Percentiles rank a stretch among this genome's conserved stretches.
Conservation (phyloP, 2,113 vertebrate species). For the Anthoscopus minutus region DNA sequence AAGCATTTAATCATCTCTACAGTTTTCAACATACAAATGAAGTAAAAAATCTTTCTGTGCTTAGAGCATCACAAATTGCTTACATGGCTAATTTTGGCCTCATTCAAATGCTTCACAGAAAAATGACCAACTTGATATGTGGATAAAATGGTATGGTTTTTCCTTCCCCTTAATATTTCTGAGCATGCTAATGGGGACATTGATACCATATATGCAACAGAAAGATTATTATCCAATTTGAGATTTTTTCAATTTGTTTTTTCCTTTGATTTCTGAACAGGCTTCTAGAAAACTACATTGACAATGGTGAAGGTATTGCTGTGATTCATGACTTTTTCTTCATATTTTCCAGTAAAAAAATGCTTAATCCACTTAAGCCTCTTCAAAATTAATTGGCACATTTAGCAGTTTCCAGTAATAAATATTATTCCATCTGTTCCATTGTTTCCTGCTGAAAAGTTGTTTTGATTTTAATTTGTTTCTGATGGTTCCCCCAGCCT, state of each 20-base stretch:
- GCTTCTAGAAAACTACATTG: not conserved
- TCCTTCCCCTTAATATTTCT: not conserved
- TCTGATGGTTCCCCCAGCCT: not conserved
- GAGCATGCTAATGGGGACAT: not conserved
- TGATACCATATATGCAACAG: not conserved
- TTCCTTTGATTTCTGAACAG: not conserved
- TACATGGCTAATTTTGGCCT: not conserved
- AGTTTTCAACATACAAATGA: not conserved
- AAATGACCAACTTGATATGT: not conserved
- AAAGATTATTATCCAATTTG: not conserved
- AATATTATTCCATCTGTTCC: conserved; percentile 35
- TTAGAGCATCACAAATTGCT: not conserved
- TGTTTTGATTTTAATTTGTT: conserved; percentile 49
- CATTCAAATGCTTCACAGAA: not conserved
- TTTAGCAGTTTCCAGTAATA: conserved; percentile 40
- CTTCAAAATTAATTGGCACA: conserved; percentile 27
- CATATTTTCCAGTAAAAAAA: not conserved
- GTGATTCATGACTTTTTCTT: not conserved
- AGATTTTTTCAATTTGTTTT: not conserved
- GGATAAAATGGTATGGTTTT: not conserved
- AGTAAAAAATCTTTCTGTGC: not conserved
- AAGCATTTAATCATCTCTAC: not conserved
- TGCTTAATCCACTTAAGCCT: not conserved
- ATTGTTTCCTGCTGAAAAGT: conserved; percentile 18
- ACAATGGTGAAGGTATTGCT: not conserved